A percentile compares a stretch with the other conserved stretches of the same genome.
These are phyloP conservation scores for Nymphalis c-album DNA, from an alignment of 2,888 invertebrate genomes.

Conservation along the genomic window DNA sequence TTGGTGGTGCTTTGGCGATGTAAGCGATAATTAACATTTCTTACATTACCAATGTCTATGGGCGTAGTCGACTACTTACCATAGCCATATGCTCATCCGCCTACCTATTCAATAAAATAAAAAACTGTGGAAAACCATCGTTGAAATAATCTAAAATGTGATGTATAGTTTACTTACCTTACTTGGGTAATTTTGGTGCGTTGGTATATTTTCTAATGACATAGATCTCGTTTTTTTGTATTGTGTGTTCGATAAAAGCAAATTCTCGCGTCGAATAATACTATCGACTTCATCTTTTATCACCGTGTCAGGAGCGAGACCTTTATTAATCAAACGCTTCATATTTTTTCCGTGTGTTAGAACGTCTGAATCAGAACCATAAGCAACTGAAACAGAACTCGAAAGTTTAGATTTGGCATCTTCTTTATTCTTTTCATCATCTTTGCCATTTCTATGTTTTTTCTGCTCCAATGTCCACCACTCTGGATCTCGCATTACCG, in stretches of 20 bases:
- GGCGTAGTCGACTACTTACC: no score
- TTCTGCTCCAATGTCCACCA: conserved; percentile 87
- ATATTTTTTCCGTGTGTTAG: conserved; percentile 62
- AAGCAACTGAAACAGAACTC: conserved; percentile 74
- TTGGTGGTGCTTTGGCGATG: no score
- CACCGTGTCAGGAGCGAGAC: conserved; percentile 60
- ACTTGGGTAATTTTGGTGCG: conserved; percentile 86
- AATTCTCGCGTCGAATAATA: conserved; percentile 57
- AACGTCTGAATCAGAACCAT: conserved; percentile 64
- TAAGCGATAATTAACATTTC: no score
- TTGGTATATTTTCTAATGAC: conserved; percentile 88
- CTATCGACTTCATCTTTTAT: conserved; percentile 62
- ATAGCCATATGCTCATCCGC: no score
- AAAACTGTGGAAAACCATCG: no score
- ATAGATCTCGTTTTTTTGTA: conserved; percentile 59
- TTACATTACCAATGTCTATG: no score
- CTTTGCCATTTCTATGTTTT: conserved; percentile 56
- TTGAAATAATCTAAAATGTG: background rate
- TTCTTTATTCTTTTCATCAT: conserved; percentile 44
- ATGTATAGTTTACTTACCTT: conserved; percentile 70
- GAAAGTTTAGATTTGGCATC: conserved; percentile 71
- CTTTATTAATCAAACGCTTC: conserved; percentile 60
- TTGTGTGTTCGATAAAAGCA: conserved; percentile 50
- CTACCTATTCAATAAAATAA: no score
- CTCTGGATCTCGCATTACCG: conserved; percentile 93